Evolutionary conservation across 2,888 invertebrate species (phyloP).

Genomic region (Lepidochrysops patricia): DNA sequence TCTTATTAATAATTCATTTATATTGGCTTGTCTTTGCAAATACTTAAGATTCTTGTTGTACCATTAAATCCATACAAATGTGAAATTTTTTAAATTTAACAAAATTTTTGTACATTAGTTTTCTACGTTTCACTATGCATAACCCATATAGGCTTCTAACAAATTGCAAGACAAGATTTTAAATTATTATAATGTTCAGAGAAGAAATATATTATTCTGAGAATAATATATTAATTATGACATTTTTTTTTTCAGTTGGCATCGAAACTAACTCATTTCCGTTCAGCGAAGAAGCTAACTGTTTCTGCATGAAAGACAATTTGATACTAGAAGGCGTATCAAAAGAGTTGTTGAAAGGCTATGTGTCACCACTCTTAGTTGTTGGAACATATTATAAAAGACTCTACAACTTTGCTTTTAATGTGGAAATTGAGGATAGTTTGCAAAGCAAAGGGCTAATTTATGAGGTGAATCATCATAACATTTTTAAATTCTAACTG

Average conservation of each 20-base stretch:
- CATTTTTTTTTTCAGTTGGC: conserved; percentile 72
- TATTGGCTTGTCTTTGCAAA: too few species aligned
- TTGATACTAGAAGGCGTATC: conserved; percentile 65
- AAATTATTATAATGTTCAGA: too few species aligned
- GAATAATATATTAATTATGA: too few species aligned
- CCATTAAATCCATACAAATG: too few species aligned
- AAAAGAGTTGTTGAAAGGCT: conserved; percentile 53
- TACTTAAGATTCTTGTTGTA: too few species aligned
- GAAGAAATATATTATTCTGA: too few species aligned
- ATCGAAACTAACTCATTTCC: conserved; percentile 73
- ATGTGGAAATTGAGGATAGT: conserved; percentile 45
- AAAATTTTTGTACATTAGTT: too few species aligned
- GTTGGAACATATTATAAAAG: conserved; percentile 61
- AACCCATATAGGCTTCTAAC: too few species aligned
- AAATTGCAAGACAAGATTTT: too few species aligned
- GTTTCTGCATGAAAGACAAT: conserved; percentile 58
- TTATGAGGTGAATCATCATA: conserved; percentile 49
- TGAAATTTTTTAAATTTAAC: too few species aligned
- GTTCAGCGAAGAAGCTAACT: conserved; percentile 46
- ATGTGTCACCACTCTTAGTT: conserved; percentile 43
- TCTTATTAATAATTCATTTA: too few species aligned
- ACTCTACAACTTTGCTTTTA: conserved; percentile 57
- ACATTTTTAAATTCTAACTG: background rate
- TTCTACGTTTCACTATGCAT: too few species aligned
- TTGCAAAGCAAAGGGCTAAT: conserved; percentile 56